Percentiles rank a stretch among this genome's conserved stretches.
phyloP scores from a whole-genome alignment of 2,113 vertebrate species.

The Nannobrachium achirus region DNA sequence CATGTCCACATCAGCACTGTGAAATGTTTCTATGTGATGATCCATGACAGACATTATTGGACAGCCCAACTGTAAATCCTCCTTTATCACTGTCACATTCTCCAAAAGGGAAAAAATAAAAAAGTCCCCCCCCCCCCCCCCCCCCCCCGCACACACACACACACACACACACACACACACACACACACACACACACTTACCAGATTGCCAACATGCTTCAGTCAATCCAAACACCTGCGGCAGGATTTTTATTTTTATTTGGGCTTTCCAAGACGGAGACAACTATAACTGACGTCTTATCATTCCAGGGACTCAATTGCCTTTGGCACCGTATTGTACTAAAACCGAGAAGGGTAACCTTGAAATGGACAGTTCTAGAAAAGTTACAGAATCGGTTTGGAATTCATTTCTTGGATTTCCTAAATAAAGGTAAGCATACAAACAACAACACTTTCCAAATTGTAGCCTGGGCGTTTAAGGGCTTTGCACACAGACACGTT shows the following conservation, averaged over 20 bases:
- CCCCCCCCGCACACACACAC: too few relatives aligned
- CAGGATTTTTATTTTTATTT: constrained; percentile 61
- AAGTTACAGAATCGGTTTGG: too few relatives aligned
- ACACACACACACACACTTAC: constrained; percentile 55
- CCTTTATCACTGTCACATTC: constrained; percentile 78
- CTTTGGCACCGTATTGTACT: too few relatives aligned
- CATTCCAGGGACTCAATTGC: constrained; percentile 22
- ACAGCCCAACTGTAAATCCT: constrained; percentile 64
- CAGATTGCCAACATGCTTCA: constrained; percentile 69
- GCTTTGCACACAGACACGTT: too few relatives aligned
- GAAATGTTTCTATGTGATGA: constrained; percentile 80
- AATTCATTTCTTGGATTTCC: too few relatives aligned
- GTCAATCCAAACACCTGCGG: constrained; percentile 58
- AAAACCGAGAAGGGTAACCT: too few relatives aligned
- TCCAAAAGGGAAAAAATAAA: constrained; percentile 72
- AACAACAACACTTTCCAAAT: too few relatives aligned
- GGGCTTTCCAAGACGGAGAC: constrained; percentile 55
- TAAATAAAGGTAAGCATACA: too few relatives aligned
- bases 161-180: too few relatives aligned
- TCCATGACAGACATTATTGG: constrained; percentile 79
- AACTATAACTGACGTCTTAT: constrained; percentile 30
- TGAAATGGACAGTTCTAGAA: too few relatives aligned
- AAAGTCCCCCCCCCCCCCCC: too few relatives aligned
- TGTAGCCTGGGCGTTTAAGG: too few relatives aligned
- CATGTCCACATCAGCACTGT: constrained; percentile 78